Evolutionary conservation across 2,113 vertebrate species (phyloP), one percentile per base, ranked within the genome.

Genomic region (Oncorhynchus gorbuscha): DNA sequence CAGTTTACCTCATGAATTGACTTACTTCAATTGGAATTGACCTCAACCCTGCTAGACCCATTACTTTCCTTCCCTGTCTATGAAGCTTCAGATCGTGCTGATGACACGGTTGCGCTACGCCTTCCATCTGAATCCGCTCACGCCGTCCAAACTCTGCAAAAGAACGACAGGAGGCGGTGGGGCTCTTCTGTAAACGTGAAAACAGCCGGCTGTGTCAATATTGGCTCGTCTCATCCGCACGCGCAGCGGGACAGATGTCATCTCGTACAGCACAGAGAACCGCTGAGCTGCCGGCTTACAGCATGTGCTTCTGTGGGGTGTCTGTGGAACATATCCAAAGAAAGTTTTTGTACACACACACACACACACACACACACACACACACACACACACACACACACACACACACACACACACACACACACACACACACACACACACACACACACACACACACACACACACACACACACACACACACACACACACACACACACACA

Each of bases 241-340:
- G 6, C 85, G 71, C 88, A 74, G 81, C 72, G 75, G 88, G 86
- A 88, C 85, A 87, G 78, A 83, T 65, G 49, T 75, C 78, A 76
- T 82, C 67, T 74, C 77, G 81, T 70, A 76, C 74, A 77, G 84
- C 77, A 85, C 72, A 64, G 9, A 18, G 76, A 82, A 82, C 76
- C 82, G 71, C 76, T 75, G 74, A 84, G 80, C 83, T 76, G 82
- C 39, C 51, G 69, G 70, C 71, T 80, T 67, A 28, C 75, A 81
- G 30, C 69, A 49, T 70, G 45, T 69, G 68, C 35, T 45, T 45
- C 30, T 14, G 16, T n/a, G 14, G 2, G 28, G 7, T n/a, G 24
- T 4, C 55, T 61, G 30, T 73, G 22, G 68, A 75, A 75, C 32
- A 66, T 72, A 71, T 3, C 71, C 11, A 30, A 35, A 68, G 58